Evolutionary conservation across 2,888 invertebrate genomes (phyloP).

Genomic region (Leptinotarsa juncta): DNA sequence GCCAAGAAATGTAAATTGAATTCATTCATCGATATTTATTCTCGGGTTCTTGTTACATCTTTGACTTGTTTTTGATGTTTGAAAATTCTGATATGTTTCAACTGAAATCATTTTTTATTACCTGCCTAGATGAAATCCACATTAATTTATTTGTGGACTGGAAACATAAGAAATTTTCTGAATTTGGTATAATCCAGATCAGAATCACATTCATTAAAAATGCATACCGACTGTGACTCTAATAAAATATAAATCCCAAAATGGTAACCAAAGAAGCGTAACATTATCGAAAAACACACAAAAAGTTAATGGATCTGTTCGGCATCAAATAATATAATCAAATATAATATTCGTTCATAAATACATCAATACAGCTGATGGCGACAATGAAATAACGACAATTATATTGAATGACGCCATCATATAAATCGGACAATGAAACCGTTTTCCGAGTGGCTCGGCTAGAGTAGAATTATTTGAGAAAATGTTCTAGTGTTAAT

Average conservation of each 20-base stretch:
- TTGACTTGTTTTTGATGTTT: too few species aligned
- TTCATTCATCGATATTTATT: too few species aligned
- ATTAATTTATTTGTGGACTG: too few species aligned
- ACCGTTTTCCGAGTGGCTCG: constrained; percentile 9
- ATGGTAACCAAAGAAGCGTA: not conserved
- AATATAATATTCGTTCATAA: constrained; percentile 10
- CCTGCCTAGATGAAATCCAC: too few species aligned
- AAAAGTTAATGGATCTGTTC: not conserved
- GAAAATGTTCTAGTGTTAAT: constrained; percentile 31
- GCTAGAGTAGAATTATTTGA: constrained; percentile 26
- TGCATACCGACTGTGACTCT: not conserved
- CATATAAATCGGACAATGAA: constrained; percentile 30
- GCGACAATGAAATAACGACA: constrained; percentile 16
- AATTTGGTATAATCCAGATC: too few species aligned
- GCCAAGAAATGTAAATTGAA: too few species aligned
- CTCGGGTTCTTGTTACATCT: too few species aligned
- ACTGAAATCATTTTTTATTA: too few species aligned
- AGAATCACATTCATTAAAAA: not conserved
- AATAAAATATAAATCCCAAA: not conserved
- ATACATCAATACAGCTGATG: constrained; percentile 19
- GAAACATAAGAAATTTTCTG: too few species aligned
- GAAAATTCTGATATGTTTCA: too few species aligned
- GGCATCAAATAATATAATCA: not conserved
- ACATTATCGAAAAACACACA: not conserved
- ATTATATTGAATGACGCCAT: constrained; percentile 33